Percentiles rank a stretch among this genome's conserved stretches.
phyloP scores from a whole-genome alignment of 1,140 invertebrate species.

The Nasonia giraulti region DNA sequence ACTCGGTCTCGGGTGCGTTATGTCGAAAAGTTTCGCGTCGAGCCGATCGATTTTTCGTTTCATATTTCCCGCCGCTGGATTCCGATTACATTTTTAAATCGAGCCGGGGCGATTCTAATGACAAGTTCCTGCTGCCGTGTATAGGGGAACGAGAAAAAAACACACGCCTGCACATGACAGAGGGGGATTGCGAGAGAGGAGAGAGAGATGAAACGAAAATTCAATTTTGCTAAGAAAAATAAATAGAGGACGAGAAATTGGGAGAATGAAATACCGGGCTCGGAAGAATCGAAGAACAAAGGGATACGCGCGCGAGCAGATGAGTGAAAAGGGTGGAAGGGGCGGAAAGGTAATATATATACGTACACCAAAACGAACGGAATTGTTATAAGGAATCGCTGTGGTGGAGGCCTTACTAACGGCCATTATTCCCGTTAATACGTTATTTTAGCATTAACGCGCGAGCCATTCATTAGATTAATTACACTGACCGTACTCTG shows the following conservation, averaged over 20 bases:
- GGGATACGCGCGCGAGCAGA: neutral
- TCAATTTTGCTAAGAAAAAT: conserved; percentile 12
- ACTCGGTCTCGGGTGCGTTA: neutral
- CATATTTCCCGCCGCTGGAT: neutral
- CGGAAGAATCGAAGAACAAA: conserved; percentile 22
- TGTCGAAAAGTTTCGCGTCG: too few relatives aligned
- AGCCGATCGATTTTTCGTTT: too few relatives aligned
- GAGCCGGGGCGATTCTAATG: neutral
- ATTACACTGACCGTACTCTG: conserved; percentile 53
- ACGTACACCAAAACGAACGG: neutral
- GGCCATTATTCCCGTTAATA: conserved; percentile 59
- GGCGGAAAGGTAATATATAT: neutral
- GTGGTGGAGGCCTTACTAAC: conserved; percentile 1
- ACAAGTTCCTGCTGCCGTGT: neutral
- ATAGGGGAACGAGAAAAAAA: neutral
- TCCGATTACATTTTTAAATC: neutral
- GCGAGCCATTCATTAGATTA: conserved; percentile 60
- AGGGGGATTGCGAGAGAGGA: neutral
- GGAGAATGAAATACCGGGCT: conserved; percentile 7
- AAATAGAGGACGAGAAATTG: conserved; percentile 10
- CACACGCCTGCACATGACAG: neutral
- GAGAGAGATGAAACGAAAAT: neutral
- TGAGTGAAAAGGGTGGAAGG: neutral
- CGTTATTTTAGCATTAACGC: conserved; percentile 62
- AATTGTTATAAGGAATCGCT: neutral